A percentile compares a stretch with the other conserved stretches of the same genome.
phyloP scores from a whole-genome alignment of 2,888 invertebrate species.

The Ferdinandea cuprea region DNA sequence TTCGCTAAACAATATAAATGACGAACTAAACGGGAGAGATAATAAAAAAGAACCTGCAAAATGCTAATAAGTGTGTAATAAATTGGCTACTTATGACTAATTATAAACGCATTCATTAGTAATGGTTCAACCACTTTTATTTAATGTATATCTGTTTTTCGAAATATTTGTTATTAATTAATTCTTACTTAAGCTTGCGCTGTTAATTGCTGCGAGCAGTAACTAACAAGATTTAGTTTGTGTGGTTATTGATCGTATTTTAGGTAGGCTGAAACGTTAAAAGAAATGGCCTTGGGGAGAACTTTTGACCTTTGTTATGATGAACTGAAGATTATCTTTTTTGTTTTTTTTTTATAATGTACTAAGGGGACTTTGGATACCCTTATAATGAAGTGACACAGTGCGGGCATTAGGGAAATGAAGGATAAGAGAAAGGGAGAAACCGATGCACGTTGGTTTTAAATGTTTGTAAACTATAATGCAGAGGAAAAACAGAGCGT shows the following conservation, averaged over 20 bases:
- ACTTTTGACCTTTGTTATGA: not conserved
- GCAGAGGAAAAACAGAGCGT: too few relatives aligned
- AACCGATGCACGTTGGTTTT: too few relatives aligned
- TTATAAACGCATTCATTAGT: not conserved
- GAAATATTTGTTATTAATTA: not conserved
- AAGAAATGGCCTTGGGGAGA: constrained; percentile 1
- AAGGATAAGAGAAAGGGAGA: too few relatives aligned
- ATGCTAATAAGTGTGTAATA: not conserved
- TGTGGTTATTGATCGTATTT: constrained; percentile 2
- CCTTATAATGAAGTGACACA: too few relatives aligned
- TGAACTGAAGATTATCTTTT: not conserved
- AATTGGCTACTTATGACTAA: constrained; percentile 3
- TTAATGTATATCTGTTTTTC: not conserved
- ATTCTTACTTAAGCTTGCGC: not conserved
- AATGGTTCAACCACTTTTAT: constrained; percentile 1
- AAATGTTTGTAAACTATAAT: too few relatives aligned
- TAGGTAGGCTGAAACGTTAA: not conserved
- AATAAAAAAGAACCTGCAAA: not conserved
- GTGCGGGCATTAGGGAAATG: too few relatives aligned
- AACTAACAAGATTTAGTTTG: constrained; percentile 5
- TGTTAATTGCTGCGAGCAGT: constrained; percentile 4
- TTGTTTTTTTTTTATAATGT: not conserved
- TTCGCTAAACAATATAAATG: not conserved
- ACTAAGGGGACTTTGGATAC: too few relatives aligned
- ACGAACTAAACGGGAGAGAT: not conserved